Conservation (phyloP, 2,888 invertebrate genomes). For the Onchidella celtica region DNA sequence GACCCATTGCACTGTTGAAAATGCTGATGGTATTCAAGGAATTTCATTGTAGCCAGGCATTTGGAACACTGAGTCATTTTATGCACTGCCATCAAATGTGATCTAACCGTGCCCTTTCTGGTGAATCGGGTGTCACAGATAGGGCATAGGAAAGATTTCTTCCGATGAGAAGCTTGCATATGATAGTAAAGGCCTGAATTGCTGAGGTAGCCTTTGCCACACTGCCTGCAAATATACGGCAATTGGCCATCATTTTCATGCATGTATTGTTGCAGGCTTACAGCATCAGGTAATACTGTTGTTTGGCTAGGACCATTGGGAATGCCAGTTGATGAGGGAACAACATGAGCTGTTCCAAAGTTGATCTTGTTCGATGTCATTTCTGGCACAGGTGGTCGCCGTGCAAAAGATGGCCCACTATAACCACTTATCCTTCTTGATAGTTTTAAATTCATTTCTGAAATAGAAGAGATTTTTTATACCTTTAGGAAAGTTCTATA, state of each 20-base stretch:
- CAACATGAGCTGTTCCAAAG: too few relatives aligned
- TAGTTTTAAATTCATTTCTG: too few relatives aligned
- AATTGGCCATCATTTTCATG: slow-evolving; percentile 7
- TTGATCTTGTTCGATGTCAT: too few relatives aligned
- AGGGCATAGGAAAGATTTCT: slow-evolving; percentile 29
- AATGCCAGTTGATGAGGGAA: too few relatives aligned
- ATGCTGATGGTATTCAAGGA: slow-evolving; percentile 28
- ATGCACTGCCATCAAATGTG: slow-evolving; percentile 39
- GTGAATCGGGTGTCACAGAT: slow-evolving; percentile 36
- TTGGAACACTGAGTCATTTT: slow-evolving; percentile 22
- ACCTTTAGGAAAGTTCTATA: too few relatives aligned
- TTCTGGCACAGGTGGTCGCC: too few relatives aligned
- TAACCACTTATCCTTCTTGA: too few relatives aligned
- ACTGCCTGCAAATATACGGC: slow-evolving; percentile 21
- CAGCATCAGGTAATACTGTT: slow-evolving; percentile 30
- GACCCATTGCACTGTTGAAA: background rate
- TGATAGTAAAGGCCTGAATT: slow-evolving; percentile 38
- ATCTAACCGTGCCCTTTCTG: slow-evolving; percentile 34
- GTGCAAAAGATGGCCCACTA: too few relatives aligned
- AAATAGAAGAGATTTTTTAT: too few relatives aligned
- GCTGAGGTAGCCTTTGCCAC: slow-evolving; percentile 36
- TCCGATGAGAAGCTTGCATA: slow-evolving; percentile 39
- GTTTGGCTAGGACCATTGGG: too few relatives aligned
- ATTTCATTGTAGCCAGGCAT: slow-evolving; percentile 14
- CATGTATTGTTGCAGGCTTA: slow-evolving; percentile 21